Conservation (phyloP, 2,888 invertebrate genomes). For the Leptinotarsa rubiginosa region DNA sequence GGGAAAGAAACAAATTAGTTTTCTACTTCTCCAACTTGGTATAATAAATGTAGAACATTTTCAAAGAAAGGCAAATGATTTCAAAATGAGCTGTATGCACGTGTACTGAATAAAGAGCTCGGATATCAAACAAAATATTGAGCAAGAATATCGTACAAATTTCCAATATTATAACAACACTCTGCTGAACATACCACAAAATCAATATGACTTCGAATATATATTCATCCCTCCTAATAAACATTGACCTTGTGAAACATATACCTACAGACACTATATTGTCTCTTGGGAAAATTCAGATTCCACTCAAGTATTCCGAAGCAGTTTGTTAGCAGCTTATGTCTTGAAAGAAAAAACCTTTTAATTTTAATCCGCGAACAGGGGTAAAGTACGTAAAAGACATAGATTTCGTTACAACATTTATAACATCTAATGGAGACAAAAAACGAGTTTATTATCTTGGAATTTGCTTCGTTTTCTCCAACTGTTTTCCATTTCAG, state of each 20-base stretch:
- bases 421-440: neutral
- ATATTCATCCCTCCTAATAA: neutral
- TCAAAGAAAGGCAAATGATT: too few species aligned
- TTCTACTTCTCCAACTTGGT: too few species aligned
- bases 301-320: neutral
- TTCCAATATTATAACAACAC: neutral
- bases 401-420: constrained; percentile 8
- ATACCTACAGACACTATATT: neutral
- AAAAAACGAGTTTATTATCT: neutral
- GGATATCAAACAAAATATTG: neutral
- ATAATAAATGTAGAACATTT: too few species aligned
- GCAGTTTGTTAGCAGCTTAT: neutral
- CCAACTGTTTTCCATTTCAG: neutral
- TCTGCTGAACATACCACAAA: too few species aligned
- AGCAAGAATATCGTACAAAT: neutral
- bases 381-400: neutral
- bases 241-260: neutral
- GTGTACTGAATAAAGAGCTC: neutral
- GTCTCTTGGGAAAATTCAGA: neutral
- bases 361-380: constrained; percentile 3
- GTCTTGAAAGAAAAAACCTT: neutral
- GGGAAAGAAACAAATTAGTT: too few species aligned
- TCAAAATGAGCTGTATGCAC: too few species aligned
- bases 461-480: neutral
- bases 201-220: neutral